Conservation (phyloP, 2,797 vertebrate genomes). For the Enteromius thamalakanensis region DNA sequence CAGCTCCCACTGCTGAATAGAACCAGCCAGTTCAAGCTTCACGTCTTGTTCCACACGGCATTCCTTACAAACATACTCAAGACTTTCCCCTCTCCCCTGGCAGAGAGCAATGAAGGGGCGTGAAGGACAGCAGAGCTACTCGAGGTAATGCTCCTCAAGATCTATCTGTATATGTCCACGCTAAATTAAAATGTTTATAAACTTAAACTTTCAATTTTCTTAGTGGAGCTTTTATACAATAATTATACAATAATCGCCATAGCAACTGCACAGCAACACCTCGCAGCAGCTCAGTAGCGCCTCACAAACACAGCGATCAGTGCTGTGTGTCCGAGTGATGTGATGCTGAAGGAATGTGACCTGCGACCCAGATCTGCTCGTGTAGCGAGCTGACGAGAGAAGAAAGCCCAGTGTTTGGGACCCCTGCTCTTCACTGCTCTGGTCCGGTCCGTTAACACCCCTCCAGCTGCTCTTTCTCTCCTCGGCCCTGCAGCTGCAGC, state of each 20-base stretch:
- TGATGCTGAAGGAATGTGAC: conserved; percentile 49
- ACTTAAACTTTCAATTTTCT: neutral
- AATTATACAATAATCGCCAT: neutral
- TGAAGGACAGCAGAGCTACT: neutral
- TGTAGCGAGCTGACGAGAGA: conserved; percentile 38
- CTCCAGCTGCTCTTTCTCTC: conserved; percentile 19
- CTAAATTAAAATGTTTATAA: neutral
- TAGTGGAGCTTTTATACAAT: neutral
- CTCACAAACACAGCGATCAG: neutral
- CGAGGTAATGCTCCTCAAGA: neutral
- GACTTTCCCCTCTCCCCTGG: neutral
- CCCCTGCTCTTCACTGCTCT: conserved; percentile 34
- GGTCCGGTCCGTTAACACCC: conserved; percentile 42
- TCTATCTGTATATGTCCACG: neutral
- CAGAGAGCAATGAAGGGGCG: neutral
- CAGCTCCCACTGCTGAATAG: neutral
- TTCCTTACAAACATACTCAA: conserved; percentile 4
- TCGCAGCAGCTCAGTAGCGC: neutral
- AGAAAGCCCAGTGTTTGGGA: conserved; percentile 42
- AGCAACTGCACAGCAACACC: neutral
- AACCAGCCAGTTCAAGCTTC: neutral
- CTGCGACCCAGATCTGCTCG: conserved; percentile 48
- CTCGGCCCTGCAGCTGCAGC: conserved; percentile 40
- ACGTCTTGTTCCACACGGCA: neutral
- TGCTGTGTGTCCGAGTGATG: conserved; percentile 29